phyloP scores from a whole-genome alignment of 2,888 invertebrate genomes.

The Himalopsyche anomala region DNA sequence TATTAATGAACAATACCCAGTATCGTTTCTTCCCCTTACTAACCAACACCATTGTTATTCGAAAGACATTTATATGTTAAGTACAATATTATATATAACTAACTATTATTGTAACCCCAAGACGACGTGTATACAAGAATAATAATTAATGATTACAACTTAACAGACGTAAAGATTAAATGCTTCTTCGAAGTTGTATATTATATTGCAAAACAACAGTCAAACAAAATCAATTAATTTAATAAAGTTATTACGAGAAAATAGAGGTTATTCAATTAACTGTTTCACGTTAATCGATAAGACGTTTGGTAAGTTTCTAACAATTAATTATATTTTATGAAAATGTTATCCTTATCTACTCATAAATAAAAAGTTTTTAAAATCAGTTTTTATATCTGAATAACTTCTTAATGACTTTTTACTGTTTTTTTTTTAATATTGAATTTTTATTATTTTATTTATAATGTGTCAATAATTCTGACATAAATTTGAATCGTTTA shows the following conservation, averaged over 20 bases:
- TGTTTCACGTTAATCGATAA: neutral
- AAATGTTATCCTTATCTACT: too few relatives aligned
- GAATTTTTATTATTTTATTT: too few relatives aligned
- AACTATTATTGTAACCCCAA: neutral
- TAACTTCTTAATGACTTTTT: too few relatives aligned
- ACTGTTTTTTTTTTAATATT: too few relatives aligned
- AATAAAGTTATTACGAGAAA: neutral
- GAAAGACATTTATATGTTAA: neutral
- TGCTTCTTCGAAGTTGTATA: neutral
- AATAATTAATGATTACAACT: constrained; percentile 10
- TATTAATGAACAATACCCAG: neutral
- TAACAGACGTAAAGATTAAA: constrained; percentile 7
- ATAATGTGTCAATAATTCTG: too few relatives aligned
- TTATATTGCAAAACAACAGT: neutral
- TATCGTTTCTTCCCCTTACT: neutral
- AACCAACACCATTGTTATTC: neutral
- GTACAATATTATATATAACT: neutral
- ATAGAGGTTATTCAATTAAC: neutral
- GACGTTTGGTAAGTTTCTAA: neutral
- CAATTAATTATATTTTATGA: too few relatives aligned
- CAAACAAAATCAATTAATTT: neutral
- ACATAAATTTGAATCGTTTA: too few relatives aligned
- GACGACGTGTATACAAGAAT: neutral
- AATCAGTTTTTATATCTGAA: too few relatives aligned
- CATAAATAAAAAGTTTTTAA: too few relatives aligned